Conservation (phyloP, 2,113 vertebrate species). For the Oreamnos americanus region DNA sequence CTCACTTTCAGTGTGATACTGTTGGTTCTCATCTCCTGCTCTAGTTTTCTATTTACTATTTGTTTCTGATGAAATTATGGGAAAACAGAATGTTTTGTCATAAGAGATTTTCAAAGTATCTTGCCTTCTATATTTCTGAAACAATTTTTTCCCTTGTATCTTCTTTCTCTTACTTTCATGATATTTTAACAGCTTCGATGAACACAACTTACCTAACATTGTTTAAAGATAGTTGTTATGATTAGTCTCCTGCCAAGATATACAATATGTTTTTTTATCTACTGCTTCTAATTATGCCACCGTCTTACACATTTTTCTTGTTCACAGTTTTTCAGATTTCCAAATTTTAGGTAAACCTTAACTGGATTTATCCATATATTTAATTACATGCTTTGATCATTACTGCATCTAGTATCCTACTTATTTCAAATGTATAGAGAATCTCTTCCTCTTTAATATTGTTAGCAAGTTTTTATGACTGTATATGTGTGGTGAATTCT, state of each 20-base stretch:
- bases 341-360: background rate
- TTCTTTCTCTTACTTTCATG: background rate
- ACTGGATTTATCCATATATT: background rate
- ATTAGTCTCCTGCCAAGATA: background rate
- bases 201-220: background rate
- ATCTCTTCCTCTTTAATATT: background rate
- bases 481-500: background rate
- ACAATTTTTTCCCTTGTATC: background rate
- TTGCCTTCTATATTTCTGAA: background rate
- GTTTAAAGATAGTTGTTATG: background rate
- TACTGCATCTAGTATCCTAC: background rate
- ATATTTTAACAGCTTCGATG: background rate
- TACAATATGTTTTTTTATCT: background rate
- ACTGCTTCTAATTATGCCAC: background rate
- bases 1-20: background rate
- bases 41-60: background rate
- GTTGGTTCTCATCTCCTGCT: background rate
- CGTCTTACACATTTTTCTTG: background rate
- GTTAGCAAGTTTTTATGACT: background rate
- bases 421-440: background rate
- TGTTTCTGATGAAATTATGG: background rate
- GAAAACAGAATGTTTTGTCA: background rate
- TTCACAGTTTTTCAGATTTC: background rate
- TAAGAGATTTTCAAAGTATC: background rate
- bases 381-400: background rate